Evolutionary conservation across 2,888 invertebrate genomes (phyloP).

Genomic region (Eucriotettix oculatus): DNA sequence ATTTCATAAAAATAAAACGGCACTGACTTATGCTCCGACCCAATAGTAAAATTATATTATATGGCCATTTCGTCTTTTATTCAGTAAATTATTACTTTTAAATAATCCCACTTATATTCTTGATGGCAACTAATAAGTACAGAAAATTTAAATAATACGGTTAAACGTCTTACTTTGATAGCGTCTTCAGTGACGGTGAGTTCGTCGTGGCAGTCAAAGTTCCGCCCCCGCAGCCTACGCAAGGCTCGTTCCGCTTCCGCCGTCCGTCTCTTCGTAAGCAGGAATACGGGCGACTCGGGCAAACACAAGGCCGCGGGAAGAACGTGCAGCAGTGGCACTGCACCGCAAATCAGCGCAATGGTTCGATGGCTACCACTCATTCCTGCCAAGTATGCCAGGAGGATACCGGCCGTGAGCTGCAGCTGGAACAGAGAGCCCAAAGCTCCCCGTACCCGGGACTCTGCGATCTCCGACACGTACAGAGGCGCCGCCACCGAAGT

Average conservation of each 20-base stretch:
- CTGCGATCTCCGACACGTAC: slow-evolving; percentile 46
- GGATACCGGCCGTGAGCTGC: slow-evolving; percentile 14
- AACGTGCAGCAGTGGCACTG: not conserved
- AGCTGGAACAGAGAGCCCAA: slow-evolving; percentile 53
- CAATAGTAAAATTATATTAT: too few relatives aligned
- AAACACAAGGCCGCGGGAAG: slow-evolving; percentile 26
- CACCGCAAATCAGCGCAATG: not conserved
- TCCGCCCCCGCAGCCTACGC: slow-evolving; percentile 41
- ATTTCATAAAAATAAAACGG: too few relatives aligned
- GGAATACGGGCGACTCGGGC: slow-evolving; percentile 54
- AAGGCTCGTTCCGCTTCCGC: slow-evolving; percentile 42
- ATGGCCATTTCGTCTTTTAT: too few relatives aligned
- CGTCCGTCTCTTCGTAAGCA: slow-evolving; percentile 29
- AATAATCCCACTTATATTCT: too few relatives aligned
- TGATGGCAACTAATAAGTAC: too few relatives aligned
- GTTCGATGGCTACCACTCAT: not conserved
- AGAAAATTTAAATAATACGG: too few relatives aligned
- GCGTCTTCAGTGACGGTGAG: slow-evolving; percentile 22
- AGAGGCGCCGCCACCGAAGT: slow-evolving; percentile 47
- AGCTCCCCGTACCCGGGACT: slow-evolving; percentile 40
- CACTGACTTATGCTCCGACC: too few relatives aligned
- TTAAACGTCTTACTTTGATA: slow-evolving; percentile 13
- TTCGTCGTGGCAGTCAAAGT: slow-evolving; percentile 39
- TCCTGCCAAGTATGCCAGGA: not conserved
- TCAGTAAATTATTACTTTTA: too few relatives aligned